Evolutionary conservation across 2,888 invertebrate species (phyloP).

Genomic region (Cinara cedri): DNA sequence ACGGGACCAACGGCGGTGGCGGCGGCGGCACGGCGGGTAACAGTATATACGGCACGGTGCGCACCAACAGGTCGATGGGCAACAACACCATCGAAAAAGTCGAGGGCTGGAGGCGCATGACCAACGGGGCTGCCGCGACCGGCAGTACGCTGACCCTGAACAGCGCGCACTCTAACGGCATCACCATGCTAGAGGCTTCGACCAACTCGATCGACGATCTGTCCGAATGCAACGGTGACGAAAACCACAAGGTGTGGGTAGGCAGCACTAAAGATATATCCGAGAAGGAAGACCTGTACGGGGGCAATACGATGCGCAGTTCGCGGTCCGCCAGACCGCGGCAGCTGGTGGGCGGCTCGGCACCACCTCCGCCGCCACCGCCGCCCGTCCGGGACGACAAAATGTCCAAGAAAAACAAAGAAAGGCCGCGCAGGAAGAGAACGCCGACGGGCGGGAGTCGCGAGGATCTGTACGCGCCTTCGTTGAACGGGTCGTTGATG

Average conservation of each 20-base stretch:
- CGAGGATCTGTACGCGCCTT: slow-evolving; percentile 68
- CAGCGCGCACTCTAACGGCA: slow-evolving; percentile 64
- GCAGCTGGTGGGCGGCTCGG: slow-evolving; percentile 74
- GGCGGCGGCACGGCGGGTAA: slow-evolving; percentile 59
- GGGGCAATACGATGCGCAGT: slow-evolving; percentile 66
- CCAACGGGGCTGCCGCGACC: slow-evolving; percentile 63
- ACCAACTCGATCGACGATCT: slow-evolving; percentile 71
- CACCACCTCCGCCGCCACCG: slow-evolving; percentile 72
- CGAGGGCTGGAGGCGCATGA: slow-evolving; percentile 67
- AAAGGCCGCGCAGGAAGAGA: slow-evolving; percentile 63
- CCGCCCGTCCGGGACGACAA: slow-evolving; percentile 66
- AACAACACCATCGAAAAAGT: slow-evolving; percentile 64
- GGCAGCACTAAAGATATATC: slow-evolving; percentile 67
- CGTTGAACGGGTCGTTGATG: slow-evolving; percentile 59
- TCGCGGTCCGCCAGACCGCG: slow-evolving; percentile 72
- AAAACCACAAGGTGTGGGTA: slow-evolving; percentile 93
- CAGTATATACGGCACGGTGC: slow-evolving; percentile 60
- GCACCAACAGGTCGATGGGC: slow-evolving; percentile 60
- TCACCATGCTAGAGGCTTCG: slow-evolving; percentile 64
- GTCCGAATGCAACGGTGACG: slow-evolving; percentile 84
- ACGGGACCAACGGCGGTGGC: slow-evolving; percentile 59
- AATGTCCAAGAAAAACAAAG: slow-evolving; percentile 62
- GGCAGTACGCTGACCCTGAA: slow-evolving; percentile 71
- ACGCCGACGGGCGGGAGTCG: slow-evolving; percentile 64
- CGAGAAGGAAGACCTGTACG: slow-evolving; percentile 72